Evolutionary conservation across 92 coral and sea anemone genomes (phyloP), one percentile per base, ranked within the genome.

Genomic region (Chrysogorgia sp.): DNA sequence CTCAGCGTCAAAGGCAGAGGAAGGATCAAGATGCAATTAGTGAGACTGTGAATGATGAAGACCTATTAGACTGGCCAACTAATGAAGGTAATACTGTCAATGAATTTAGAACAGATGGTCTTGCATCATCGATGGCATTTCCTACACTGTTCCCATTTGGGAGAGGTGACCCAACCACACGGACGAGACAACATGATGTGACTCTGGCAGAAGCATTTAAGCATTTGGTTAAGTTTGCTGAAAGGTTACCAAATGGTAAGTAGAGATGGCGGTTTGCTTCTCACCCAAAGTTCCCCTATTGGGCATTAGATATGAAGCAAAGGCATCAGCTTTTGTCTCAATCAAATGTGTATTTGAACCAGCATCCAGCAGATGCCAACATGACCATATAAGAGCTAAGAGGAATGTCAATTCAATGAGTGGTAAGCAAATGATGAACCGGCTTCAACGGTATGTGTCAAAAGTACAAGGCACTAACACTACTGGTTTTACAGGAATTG

Each of bases 331-430:
- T 31, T n/a, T 63, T 63, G 69, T 63, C 69, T 28, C 69, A 63
- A 33, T 1, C 40, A 63, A 10, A 63, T 63, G 35, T 66, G 34
- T 66, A 66, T 35, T 34, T 66, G 49, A 28, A 29, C 2, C 74
- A 34, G 24, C 74, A 66, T 66, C 74, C 74, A 7, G 74, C 52
- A 10, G 74, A 66, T 66, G 74, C 74, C 32, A 66, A 66, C 74
- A 19, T 66, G 52, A 66, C 74, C 15, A 66, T 66, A 21, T 50
- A 66, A n/a, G 29, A 66, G 30, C 10, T 66, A 43, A 66, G 35
- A n/a, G 33, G 2, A 12, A 37, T 35, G 74, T 25, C 37, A 10
- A 33, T 4, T 33, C 40, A 5, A 29, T 30, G 25, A 3, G 8
- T 22, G 17, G 35, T 20, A 40, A 66, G 19, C 74, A 66, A 25